A percentile compares a stretch with the other conserved stretches of the same genome.
phyloP scores from a whole-genome alignment of 37 sponge, comb jelly and placozoan genomes.

The Hormiphora californensis region DNA sequence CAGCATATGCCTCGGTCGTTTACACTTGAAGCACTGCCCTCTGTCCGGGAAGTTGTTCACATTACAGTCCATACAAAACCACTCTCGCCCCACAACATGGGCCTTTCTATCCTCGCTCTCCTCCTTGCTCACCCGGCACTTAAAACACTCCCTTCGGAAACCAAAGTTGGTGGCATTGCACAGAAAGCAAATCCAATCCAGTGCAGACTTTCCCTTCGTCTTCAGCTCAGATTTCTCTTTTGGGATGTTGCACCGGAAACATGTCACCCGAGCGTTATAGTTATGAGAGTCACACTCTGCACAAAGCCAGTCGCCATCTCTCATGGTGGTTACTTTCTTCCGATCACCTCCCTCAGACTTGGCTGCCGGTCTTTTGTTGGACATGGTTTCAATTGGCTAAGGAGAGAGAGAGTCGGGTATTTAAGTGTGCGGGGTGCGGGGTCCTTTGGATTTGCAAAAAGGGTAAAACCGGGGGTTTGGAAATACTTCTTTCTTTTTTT shows the following conservation, averaged over 20 bases:
- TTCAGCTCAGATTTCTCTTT: constrained; percentile 18
- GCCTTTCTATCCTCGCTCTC: constrained; percentile 13
- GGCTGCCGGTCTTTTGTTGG: background rate
- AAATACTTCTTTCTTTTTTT: too few species aligned
- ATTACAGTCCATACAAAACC: constrained; percentile 21
- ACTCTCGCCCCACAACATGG: background rate
- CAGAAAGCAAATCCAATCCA: constrained; percentile 43
- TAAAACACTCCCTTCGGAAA: constrained; percentile 15
- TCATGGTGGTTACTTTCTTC: background rate
- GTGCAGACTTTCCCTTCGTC: constrained; percentile 25
- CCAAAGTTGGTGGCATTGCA: constrained; percentile 19
- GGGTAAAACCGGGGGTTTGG: too few species aligned
- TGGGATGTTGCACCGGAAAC: constrained; percentile 14
- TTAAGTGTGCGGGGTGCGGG: too few species aligned
- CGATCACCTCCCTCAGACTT: background rate
- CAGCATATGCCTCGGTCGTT: too few species aligned
- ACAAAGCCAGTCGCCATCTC: constrained; percentile 44
- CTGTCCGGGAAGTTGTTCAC: constrained; percentile 37
- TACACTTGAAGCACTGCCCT: constrained; percentile 27
- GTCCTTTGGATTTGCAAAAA: too few species aligned
- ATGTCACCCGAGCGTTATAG: constrained; percentile 31
- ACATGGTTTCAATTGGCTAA: too few species aligned
- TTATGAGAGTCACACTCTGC: constrained; percentile 26
- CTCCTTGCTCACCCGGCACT: background rate
- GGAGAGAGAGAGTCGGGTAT: too few species aligned